Conservation (phyloP, 2,888 invertebrate genomes). For the Phaedon cochleariae region DNA sequence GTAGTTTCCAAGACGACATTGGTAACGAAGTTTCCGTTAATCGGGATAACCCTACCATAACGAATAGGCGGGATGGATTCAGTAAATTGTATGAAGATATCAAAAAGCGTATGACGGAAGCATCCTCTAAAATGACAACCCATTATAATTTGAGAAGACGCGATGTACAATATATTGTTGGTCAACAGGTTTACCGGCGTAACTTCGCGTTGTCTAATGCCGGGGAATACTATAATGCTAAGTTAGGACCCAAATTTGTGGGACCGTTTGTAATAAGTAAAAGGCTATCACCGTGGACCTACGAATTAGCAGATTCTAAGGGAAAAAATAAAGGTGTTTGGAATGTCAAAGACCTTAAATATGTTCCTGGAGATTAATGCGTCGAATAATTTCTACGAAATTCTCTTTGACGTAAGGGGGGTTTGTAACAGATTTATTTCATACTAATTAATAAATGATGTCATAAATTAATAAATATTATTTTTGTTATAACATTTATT, state of each 20-base stretch:
- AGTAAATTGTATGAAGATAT: conserved; percentile 8
- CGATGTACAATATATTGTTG: conserved; percentile 11
- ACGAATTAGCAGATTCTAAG: background rate
- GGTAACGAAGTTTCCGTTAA: background rate
- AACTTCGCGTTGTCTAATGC: conserved; percentile 40
- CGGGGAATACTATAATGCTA: conserved; percentile 32
- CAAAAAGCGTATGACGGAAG: conserved; percentile 20
- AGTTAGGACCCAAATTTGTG: conserved; percentile 32
- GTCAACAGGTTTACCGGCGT: conserved; percentile 33
- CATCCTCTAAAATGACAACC: conserved; percentile 22
- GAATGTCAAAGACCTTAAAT: conserved; percentile 11
- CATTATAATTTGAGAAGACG: conserved; percentile 30
- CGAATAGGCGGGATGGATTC: no score
- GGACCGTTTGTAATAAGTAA: conserved; percentile 11
- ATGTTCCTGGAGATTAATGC: background rate
- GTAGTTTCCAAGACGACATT: background rate
- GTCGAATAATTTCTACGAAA: conserved; percentile 8
- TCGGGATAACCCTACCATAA: background rate
- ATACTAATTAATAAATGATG: no score
- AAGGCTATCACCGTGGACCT: conserved; percentile 20
- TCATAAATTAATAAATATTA: no score
- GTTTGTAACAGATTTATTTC: no score
- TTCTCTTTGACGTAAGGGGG: conserved; percentile 12
- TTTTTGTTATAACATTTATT: no score
- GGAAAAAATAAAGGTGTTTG: conserved; percentile 15